Evolutionary conservation across 2,113 vertebrate species (phyloP).

Genomic region (Psophia crepitans): DNA sequence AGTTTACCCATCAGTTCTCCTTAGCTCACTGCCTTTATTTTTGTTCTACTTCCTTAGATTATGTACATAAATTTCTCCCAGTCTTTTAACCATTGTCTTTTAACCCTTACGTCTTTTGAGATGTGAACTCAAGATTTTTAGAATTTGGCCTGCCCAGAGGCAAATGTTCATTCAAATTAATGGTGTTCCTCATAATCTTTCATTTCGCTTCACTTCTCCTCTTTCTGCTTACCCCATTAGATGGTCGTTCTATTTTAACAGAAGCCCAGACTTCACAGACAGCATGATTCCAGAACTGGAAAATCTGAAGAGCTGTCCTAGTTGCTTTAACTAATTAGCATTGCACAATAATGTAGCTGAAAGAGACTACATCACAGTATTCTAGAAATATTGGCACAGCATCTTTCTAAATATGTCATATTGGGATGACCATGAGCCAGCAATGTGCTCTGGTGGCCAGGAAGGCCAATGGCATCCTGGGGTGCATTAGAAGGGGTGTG

Average conservation of each 20-base stretch:
- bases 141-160: neutral
- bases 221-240: neutral
- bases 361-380: neutral
- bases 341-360: neutral
- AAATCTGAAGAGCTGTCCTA: neutral
- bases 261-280: neutral
- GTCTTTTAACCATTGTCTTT: neutral
- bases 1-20: neutral
- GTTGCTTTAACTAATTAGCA: neutral
- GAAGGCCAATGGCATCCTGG: too few relatives aligned
- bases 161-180: neutral
- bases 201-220: accelerated
- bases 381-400: neutral
- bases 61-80: neutral
- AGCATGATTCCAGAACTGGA: neutral
- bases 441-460: too few relatives aligned
- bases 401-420: neutral
- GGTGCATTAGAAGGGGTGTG: too few relatives aligned
- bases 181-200: neutral
- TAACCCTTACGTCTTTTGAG: neutral
- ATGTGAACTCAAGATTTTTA: neutral
- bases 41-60: neutral
- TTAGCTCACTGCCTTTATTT: neutral
- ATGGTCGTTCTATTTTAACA: neutral
- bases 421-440: too few relatives aligned